These are phyloP conservation scores for Teleogryllus oceanicus DNA, from an alignment of 2,888 invertebrate genomes.

Conservation along the genomic window DNA sequence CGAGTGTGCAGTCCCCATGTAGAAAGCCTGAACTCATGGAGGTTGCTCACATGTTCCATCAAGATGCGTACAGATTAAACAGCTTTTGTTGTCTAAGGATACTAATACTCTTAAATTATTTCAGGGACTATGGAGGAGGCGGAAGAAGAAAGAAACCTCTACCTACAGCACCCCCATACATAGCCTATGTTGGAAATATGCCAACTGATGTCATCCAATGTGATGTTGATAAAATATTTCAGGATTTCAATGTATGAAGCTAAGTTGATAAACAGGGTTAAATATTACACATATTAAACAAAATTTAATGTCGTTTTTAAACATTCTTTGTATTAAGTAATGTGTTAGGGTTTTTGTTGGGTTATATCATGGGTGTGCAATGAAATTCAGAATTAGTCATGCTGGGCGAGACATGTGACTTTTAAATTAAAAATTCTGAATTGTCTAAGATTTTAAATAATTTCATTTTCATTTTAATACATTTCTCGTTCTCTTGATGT, in stretches of 20 bases:
- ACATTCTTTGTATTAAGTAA: too few relatives aligned
- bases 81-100: background rate
- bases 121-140: constrained; percentile 50
- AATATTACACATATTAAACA: too few relatives aligned
- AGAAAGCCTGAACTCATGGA: background rate
- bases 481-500: too few relatives aligned
- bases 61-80: background rate
- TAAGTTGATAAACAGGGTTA: too few relatives aligned
- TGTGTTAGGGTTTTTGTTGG: too few relatives aligned
- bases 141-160: constrained; percentile 68
- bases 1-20: constrained; percentile 11
- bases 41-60: background rate
- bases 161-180: constrained; percentile 86
- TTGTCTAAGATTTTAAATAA: too few relatives aligned
- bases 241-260: constrained; percentile 41
- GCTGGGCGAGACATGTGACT: too few relatives aligned
- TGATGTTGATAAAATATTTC: constrained; percentile 83
- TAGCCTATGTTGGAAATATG: constrained; percentile 91
- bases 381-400: too few relatives aligned
- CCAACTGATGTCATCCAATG: constrained; percentile 88
- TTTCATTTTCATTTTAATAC: too few relatives aligned
- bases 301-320: too few relatives aligned
- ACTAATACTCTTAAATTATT: background rate
- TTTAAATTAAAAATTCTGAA: too few relatives aligned
- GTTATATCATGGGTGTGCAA: too few relatives aligned